Percentiles rank a stretch among this genome's conserved stretches.
Conservation (phyloP, 1,140 invertebrate genomes). For the Laupala kohalensis region DNA sequence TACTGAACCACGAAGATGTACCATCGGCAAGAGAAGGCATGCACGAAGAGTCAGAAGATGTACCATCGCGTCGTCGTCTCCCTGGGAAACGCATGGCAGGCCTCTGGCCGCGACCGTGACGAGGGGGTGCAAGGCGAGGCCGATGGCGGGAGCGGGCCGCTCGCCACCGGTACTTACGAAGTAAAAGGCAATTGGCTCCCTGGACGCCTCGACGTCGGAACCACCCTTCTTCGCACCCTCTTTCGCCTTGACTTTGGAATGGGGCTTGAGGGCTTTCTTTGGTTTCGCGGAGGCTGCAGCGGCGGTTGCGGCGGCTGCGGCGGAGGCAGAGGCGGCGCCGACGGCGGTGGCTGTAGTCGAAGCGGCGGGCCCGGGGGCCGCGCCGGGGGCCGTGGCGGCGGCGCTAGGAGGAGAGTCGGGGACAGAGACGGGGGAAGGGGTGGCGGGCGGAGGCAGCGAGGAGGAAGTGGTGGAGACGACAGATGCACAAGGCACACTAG, state of each 20-base stretch:
- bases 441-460: neutral
- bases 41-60: too few species aligned
- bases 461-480: neutral
- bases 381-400: too few species aligned
- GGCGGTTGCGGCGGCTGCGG: neutral
- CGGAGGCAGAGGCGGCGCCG: neutral
- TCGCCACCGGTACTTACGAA: conserved; percentile 7
- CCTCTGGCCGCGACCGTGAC: too few species aligned
- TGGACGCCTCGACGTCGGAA: conserved; percentile 2
- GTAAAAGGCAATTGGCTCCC: conserved; percentile 9
- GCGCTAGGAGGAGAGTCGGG: neutral
- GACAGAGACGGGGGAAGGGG: neutral
- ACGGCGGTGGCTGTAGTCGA: neutral
- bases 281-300: neutral
- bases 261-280: conserved; percentile 3
- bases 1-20: too few species aligned
- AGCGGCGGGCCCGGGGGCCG: too few species aligned
- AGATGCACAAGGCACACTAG: neutral
- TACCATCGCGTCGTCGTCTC: too few species aligned
- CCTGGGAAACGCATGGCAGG: too few species aligned
- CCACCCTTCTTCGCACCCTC: neutral
- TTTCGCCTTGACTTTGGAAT: conserved; percentile 1
- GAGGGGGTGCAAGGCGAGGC: too few species aligned
- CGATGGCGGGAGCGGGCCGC: too few species aligned
- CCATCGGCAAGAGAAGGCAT: too few species aligned